phyloP scores from a whole-genome alignment of 2,888 invertebrate genomes.

The Amiota communis region DNA sequence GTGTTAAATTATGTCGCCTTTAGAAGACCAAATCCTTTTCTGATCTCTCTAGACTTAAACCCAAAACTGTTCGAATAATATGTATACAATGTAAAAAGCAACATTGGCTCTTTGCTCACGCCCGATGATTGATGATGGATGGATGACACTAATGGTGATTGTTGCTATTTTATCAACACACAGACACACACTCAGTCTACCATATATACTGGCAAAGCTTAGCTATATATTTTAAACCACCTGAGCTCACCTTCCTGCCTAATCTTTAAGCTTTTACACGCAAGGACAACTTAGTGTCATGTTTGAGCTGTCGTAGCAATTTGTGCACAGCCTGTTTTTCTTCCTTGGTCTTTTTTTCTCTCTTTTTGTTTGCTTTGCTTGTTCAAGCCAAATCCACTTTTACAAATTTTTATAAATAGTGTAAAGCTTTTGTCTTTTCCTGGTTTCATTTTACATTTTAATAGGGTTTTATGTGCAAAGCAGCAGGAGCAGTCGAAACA shows the following conservation, averaged over 20 bases:
- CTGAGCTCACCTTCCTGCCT: slow-evolving; percentile 38
- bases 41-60: too few species aligned
- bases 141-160: slow-evolving; percentile 69
- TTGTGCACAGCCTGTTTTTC: slow-evolving; percentile 28
- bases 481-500: too few species aligned
- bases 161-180: slow-evolving; percentile 57
- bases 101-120: too few species aligned
- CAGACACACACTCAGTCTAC: slow-evolving; percentile 9
- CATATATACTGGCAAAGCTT: neutral
- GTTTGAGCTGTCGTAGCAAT: slow-evolving; percentile 41
- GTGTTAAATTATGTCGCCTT: too few species aligned
- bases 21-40: too few species aligned
- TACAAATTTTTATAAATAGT: slow-evolving; percentile 50
- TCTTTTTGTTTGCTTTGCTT: slow-evolving; percentile 14
- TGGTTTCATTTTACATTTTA: slow-evolving; percentile 65
- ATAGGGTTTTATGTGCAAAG: slow-evolving; percentile 53
- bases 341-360: neutral
- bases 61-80: too few species aligned
- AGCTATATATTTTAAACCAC: slow-evolving; percentile 31
- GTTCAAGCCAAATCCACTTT: slow-evolving; percentile 33
- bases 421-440: slow-evolving; percentile 28
- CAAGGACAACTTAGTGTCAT: slow-evolving; percentile 8
- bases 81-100: too few species aligned
- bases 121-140: slow-evolving; percentile 67
- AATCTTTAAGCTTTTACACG: neutral